Conservation (phyloP, 2,797 vertebrate genomes). For the Anabas testudineus region DNA sequence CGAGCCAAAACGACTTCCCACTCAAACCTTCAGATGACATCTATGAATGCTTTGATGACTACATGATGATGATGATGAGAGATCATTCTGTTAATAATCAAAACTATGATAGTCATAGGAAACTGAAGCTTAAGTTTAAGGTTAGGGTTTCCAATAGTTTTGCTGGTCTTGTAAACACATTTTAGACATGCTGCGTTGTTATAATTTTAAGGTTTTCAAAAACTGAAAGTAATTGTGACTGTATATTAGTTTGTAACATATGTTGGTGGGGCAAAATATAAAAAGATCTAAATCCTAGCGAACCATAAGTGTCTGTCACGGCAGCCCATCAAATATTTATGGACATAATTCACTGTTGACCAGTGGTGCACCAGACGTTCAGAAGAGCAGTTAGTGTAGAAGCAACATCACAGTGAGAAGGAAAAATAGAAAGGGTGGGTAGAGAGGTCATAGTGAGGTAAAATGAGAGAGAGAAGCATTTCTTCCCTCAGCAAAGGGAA, state of each 20-base stretch:
- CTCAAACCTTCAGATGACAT: neutral
- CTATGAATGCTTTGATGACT: slow-evolving; percentile 1
- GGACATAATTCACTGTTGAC: slow-evolving; percentile 1
- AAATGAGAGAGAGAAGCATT: slow-evolving; percentile 22
- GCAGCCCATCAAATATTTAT: neutral
- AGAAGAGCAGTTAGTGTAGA: neutral
- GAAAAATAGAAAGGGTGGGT: slow-evolving; percentile 2
- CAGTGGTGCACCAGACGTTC: neutral
- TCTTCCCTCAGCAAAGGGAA: slow-evolving; percentile 22
- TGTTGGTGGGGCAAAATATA: neutral
- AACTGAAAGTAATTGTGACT: neutral
- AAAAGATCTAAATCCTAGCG: neutral
- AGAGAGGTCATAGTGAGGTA: slow-evolving; percentile 3
- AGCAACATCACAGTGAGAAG: neutral
- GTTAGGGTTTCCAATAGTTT: too few relatives aligned
- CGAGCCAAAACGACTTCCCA: slow-evolving; percentile 3
- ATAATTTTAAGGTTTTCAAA: too few relatives aligned
- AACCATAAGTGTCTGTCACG: neutral
- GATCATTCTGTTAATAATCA: too few relatives aligned
- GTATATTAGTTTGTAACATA: neutral
- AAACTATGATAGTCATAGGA: too few relatives aligned
- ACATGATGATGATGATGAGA: neutral
- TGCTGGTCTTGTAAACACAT: too few relatives aligned
- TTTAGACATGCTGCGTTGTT: too few relatives aligned
- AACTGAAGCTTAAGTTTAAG: too few relatives aligned